Conservation (phyloP, 2,113 vertebrate species). For the Argyrosomus japonicus region DNA sequence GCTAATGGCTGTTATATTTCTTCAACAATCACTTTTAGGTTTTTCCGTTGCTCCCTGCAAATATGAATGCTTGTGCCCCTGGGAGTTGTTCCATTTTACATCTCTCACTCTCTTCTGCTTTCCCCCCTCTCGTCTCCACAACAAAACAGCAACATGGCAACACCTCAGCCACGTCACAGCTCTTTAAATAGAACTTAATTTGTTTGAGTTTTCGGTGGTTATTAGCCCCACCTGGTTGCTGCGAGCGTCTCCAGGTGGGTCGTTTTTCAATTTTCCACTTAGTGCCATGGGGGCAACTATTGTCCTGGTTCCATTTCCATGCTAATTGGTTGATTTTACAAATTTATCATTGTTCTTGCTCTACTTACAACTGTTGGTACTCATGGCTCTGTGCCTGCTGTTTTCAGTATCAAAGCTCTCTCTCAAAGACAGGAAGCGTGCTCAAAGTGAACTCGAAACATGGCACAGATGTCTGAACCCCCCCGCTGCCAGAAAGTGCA, state of each 20-base stretch:
- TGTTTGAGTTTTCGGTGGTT: constrained; percentile 39
- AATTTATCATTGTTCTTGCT: constrained; percentile 29
- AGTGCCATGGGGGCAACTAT: constrained; percentile 10
- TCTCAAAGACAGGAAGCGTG: constrained; percentile 9
- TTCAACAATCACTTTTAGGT: constrained; percentile 63
- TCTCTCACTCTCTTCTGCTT: constrained; percentile 47
- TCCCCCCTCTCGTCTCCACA: constrained; percentile 28
- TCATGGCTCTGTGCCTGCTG: constrained; percentile 23
- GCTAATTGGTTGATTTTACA: constrained; percentile 56
- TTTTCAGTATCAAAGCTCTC: constrained; percentile 46
- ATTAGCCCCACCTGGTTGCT: constrained; percentile 46
- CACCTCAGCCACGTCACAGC: constrained; percentile 29
- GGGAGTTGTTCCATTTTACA: constrained; percentile 76
- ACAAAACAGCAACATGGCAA: constrained; percentile 20
- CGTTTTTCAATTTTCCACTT: constrained; percentile 45
- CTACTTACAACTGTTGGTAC: background rate
- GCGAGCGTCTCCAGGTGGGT: constrained; percentile 26
- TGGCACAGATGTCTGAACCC: constrained; percentile 41
- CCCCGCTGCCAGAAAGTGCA: constrained; percentile 22
- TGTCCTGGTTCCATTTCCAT: constrained; percentile 51
- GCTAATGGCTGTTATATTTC: constrained; percentile 74
- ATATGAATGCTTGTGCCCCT: constrained; percentile 67
- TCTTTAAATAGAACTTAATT: constrained; percentile 69
- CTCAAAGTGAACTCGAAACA: constrained; percentile 35
- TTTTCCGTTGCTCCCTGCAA: constrained; percentile 63